phyloP scores from a whole-genome alignment of 1,140 invertebrate species.

The Megalopta genalis region DNA sequence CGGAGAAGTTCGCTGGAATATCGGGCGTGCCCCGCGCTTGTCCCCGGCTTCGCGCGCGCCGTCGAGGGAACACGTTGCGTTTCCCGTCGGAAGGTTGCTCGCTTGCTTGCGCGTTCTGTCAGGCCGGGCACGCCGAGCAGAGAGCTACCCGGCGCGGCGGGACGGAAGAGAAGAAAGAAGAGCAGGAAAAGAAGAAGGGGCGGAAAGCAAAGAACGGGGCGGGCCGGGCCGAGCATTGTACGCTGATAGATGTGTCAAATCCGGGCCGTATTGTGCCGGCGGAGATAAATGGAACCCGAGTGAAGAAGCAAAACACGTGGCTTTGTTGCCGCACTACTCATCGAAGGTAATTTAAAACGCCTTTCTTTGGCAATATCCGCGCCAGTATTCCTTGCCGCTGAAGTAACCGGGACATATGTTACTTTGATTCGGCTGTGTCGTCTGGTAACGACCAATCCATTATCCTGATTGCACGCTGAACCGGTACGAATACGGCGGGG shows the following conservation, averaged over 20 bases:
- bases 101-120: no score
- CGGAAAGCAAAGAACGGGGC: constrained; percentile 65
- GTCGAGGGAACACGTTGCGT: constrained; percentile 21
- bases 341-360: constrained; percentile 77
- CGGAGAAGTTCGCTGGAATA: constrained; percentile 22
- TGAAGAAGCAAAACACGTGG: constrained; percentile 81
- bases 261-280: constrained; percentile 79
- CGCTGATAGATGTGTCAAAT: constrained; percentile 83
- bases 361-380: constrained; percentile 56
- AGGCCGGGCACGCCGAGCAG: constrained; percentile 27
- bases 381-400: constrained; percentile 19
- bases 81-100: constrained; percentile 52
- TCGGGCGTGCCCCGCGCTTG: constrained; percentile 53
- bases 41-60: constrained; percentile 6
- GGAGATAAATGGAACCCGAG: constrained; percentile 81
- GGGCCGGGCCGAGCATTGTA: constrained; percentile 71
- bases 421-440: constrained; percentile 36
- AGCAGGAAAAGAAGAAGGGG: constrained; percentile 44
- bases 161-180: constrained; percentile 6
- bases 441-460: constrained; percentile 41
- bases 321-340: constrained; percentile 79
- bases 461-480: constrained; percentile 20
- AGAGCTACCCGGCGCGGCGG: constrained; percentile 19
- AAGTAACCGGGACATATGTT: constrained; percentile 3
- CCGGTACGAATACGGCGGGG: background rate